Conservation (phyloP, 2,113 vertebrate genomes). For the Planiliza haematocheilus region DNA sequence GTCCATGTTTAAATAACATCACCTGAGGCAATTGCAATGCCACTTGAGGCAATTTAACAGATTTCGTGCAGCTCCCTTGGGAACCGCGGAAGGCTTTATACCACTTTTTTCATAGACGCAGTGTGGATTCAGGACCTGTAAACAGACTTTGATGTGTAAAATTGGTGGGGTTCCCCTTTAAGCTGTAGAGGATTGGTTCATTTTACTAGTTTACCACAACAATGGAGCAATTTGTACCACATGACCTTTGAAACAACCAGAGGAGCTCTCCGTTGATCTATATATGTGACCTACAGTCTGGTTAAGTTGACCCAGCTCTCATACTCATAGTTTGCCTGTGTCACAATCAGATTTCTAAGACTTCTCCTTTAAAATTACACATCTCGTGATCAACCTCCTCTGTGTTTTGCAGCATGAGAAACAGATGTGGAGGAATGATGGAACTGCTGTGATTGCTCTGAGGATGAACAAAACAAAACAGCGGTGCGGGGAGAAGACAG, state of each 20-base stretch:
- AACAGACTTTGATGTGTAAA: constrained; percentile 29
- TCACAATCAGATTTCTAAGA: constrained; percentile 6
- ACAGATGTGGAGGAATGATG: constrained; percentile 71
- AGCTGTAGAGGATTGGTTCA: background rate
- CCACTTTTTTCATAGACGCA: constrained; percentile 3
- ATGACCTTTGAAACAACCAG: background rate
- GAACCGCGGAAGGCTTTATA: constrained; percentile 4
- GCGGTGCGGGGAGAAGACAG: constrained; percentile 55
- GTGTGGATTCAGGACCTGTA: constrained; percentile 2
- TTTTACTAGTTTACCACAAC: background rate
- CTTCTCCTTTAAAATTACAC: constrained; percentile 12
- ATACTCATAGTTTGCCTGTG: background rate
- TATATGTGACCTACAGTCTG: background rate
- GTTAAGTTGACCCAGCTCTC: background rate
- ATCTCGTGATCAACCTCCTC: constrained; percentile 12
- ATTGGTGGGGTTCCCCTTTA: constrained; percentile 10
- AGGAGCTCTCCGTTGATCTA: background rate
- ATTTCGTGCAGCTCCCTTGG: constrained; percentile 15
- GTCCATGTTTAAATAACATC: background rate
- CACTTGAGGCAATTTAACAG: constrained; percentile 11
- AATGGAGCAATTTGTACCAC: background rate
- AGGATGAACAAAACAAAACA: constrained; percentile 71
- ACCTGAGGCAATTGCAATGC: constrained; percentile 2
- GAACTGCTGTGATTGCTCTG: constrained; percentile 53
- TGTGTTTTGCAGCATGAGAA: constrained; percentile 39